phyloP scores from a whole-genome alignment of 2,888 invertebrate species.

The Watsonalla binaria region DNA sequence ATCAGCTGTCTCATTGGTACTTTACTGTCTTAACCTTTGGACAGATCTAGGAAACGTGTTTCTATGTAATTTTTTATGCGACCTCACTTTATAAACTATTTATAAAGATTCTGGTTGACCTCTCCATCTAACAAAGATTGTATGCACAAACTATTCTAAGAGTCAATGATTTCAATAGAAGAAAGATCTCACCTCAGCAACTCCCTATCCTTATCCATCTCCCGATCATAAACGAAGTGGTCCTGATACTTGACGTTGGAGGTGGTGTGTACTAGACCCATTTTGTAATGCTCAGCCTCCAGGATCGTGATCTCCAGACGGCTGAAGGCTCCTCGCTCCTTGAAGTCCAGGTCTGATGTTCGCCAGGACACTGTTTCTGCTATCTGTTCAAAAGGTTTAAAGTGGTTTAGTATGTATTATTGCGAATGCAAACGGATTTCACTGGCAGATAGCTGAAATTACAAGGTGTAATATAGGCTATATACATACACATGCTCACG shows the following conservation, averaged over 20 bases:
- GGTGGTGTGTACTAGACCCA: conserved; percentile 60
- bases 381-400: conserved; percentile 38
- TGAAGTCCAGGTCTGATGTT: conserved; percentile 57
- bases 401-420: neutral
- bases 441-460: too few relatives aligned
- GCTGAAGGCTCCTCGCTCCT: conserved; percentile 63
- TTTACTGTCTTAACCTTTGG: too few relatives aligned
- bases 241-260: conserved; percentile 54
- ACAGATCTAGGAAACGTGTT: too few relatives aligned
- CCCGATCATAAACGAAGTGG: conserved; percentile 43
- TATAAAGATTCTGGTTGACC: too few relatives aligned
- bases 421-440: neutral
- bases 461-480: too few relatives aligned
- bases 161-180: too few relatives aligned
- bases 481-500: too few relatives aligned
- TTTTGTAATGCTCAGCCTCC: conserved; percentile 58
- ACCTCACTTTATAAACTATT: too few relatives aligned
- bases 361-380: conserved; percentile 60
- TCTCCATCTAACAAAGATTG: too few relatives aligned
- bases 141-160: too few relatives aligned
- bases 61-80: too few relatives aligned
- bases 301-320: conserved; percentile 58
- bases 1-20: too few relatives aligned
- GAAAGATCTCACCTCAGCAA: conserved; percentile 45
- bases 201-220: conserved; percentile 43